Percentiles rank a stretch among this genome's conserved stretches.
phyloP scores from a whole-genome alignment of 2,888 invertebrate species.

The Epinotia nisella region DNA sequence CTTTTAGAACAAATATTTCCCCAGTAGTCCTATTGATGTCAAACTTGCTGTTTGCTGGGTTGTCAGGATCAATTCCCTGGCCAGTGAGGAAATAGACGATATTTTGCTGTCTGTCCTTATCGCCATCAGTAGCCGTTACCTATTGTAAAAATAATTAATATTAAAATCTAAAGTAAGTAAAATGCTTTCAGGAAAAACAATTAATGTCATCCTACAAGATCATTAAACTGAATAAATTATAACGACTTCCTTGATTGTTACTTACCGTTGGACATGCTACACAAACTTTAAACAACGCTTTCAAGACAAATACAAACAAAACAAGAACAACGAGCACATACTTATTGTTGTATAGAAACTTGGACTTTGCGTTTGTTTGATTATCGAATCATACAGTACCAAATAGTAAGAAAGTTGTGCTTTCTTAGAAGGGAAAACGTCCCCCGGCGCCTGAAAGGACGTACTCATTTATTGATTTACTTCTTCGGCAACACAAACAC shows the following conservation, averaged over 20 bases:
- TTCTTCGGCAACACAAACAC: slow-evolving; percentile 53
- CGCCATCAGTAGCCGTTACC: slow-evolving; percentile 98
- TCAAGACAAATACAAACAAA: slow-evolving; percentile 27
- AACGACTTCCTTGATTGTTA: background rate
- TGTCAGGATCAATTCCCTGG: slow-evolving; percentile 97
- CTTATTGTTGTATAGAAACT: slow-evolving; percentile 53
- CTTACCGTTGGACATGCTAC: slow-evolving; percentile 21
- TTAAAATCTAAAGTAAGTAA: slow-evolving; percentile 4
- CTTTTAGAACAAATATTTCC: slow-evolving; percentile 97
- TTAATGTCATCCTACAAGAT: background rate
- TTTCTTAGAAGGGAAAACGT: slow-evolving; percentile 49
- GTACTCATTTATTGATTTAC: slow-evolving; percentile 46
- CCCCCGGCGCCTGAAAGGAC: slow-evolving; percentile 46
- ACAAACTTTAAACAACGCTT: slow-evolving; percentile 24
- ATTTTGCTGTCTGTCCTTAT: slow-evolving; percentile 96
- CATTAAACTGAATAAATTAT: background rate
- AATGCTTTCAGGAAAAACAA: background rate
- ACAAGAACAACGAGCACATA: slow-evolving; percentile 28
- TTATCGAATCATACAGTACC: slow-evolving; percentile 53
- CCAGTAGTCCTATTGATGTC: slow-evolving; percentile 98
- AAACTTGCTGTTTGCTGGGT: slow-evolving; percentile 97
- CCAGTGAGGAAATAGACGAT: slow-evolving; percentile 98
- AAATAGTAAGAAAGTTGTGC: slow-evolving; percentile 49
- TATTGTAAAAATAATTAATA: slow-evolving; percentile 65
- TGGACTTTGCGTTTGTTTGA: slow-evolving; percentile 56